phyloP scores from a whole-genome alignment of 2,888 invertebrate species.

The Volucella inflata region DNA sequence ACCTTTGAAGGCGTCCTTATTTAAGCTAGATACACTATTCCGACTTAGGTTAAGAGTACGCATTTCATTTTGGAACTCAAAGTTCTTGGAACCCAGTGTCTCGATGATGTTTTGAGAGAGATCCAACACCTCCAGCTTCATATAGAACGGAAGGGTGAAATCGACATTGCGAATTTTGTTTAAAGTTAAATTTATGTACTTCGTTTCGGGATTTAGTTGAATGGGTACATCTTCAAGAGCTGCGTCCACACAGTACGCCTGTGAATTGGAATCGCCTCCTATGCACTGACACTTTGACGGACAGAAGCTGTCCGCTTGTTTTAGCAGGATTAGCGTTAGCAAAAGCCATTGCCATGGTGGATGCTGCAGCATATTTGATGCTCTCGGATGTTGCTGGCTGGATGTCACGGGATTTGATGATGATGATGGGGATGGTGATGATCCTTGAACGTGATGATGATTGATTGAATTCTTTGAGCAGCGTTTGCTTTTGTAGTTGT shows the following conservation, averaged over 20 bases:
- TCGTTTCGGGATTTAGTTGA: slow-evolving; percentile 93
- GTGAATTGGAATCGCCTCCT: slow-evolving; percentile 88
- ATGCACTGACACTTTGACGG: slow-evolving; percentile 91
- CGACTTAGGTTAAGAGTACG: slow-evolving; percentile 90
- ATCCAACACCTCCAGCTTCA: slow-evolving; percentile 91
- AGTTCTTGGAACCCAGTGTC: slow-evolving; percentile 92
- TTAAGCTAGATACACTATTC: slow-evolving; percentile 89
- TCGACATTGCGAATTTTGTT: slow-evolving; percentile 92
- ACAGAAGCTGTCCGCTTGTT: slow-evolving; percentile 87
- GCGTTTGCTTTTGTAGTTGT: slow-evolving; percentile 11
- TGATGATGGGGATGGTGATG: slow-evolving; percentile 27
- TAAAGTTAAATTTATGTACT: slow-evolving; percentile 91
- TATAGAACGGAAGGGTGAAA: slow-evolving; percentile 91
- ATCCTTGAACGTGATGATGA: slow-evolving; percentile 69
- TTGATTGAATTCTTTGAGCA: slow-evolving; percentile 45
- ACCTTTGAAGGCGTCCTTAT: slow-evolving; percentile 91
- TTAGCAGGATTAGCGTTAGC: slow-evolving; percentile 79
- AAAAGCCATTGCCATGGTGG: slow-evolving; percentile 76
- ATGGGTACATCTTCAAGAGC: slow-evolving; percentile 93
- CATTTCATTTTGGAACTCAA: slow-evolving; percentile 90
- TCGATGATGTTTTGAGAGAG: slow-evolving; percentile 92
- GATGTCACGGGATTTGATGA: slow-evolving; percentile 3
- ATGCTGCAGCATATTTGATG: slow-evolving; percentile 72
- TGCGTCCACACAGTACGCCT: slow-evolving; percentile 90
- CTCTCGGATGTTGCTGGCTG: background rate